Conservation (phyloP, 2,797 vertebrate species). For the Cirrhinus mrigala region DNA sequence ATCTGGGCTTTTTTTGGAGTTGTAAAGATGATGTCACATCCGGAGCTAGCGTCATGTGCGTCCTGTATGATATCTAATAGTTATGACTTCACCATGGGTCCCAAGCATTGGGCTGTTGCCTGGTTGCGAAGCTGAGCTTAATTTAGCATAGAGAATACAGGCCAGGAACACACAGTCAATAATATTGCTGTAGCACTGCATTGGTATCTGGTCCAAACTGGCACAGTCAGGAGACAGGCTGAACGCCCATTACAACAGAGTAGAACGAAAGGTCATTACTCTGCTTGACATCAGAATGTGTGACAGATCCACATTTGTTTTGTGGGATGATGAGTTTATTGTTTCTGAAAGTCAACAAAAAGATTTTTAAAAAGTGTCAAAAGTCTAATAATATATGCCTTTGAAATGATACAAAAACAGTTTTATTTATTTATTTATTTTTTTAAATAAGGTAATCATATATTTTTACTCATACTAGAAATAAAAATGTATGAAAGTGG, state of each 20-base stretch:
- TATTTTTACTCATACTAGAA: too few relatives aligned
- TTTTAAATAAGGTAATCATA: too few relatives aligned
- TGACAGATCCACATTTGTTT: neutral
- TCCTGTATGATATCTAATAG: conserved; percentile 61
- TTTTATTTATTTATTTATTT: too few relatives aligned
- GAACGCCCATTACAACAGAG: conserved; percentile 47
- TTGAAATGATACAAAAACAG: too few relatives aligned
- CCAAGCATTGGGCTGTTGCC: conserved; percentile 65
- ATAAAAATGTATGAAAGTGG: too few relatives aligned
- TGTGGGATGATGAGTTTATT: neutral
- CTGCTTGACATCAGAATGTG: neutral
- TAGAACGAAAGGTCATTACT: conserved; percentile 37
- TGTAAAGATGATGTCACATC: conserved; percentile 64
- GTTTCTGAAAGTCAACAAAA: neutral
- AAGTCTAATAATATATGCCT: too few relatives aligned
- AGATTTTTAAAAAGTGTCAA: too few relatives aligned
- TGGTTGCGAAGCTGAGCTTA: conserved; percentile 61
- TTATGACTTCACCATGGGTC: conserved; percentile 60
- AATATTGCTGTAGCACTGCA: conserved; percentile 29
- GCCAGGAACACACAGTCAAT: conserved; percentile 46
- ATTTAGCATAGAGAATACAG: conserved; percentile 63
- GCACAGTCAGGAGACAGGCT: neutral
- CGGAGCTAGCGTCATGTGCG: conserved; percentile 58
- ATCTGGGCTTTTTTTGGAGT: conserved; percentile 61
- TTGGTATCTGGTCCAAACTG: conserved; percentile 43